phyloP scores from a whole-genome alignment of 1,140 invertebrate species.

The Aphelinus certus region DNA sequence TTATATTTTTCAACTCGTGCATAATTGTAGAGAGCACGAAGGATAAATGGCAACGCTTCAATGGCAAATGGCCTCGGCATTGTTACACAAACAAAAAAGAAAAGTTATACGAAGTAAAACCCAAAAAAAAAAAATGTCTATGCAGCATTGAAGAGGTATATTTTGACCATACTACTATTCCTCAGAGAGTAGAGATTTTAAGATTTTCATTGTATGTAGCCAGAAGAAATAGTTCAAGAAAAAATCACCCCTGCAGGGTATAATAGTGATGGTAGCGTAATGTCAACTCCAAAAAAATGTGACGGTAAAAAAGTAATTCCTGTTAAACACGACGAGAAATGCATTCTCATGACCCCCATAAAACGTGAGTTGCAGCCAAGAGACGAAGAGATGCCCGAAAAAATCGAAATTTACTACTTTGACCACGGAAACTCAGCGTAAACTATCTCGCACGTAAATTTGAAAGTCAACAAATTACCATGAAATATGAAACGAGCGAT shows the following conservation, averaged over 20 bases:
- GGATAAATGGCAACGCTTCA: slow-evolving; percentile 39
- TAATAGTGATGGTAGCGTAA: no score
- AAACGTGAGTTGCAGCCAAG: slow-evolving; percentile 19
- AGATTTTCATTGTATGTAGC: no score
- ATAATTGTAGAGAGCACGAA: slow-evolving; percentile 26
- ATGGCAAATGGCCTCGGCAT: slow-evolving; percentile 44
- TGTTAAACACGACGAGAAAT: no score
- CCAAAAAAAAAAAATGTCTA: slow-evolving; percentile 36
- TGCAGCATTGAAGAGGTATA: no score
- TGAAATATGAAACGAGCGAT: not conserved
- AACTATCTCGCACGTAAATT: not conserved
- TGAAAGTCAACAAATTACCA: not conserved
- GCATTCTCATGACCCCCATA: not conserved
- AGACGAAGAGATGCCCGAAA: slow-evolving; percentile 45
- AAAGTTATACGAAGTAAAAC: slow-evolving; percentile 47
- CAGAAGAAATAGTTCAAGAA: no score
- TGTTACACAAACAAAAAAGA: slow-evolving; percentile 41
- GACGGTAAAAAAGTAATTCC: no score
- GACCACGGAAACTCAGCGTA: slow-evolving; percentile 73
- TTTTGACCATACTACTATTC: no score
- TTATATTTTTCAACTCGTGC: not conserved
- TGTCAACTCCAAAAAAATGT: no score
- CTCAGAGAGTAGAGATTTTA: no score
- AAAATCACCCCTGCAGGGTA: no score
- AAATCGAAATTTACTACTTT: slow-evolving; percentile 74